Conservation (phyloP, 2,797 vertebrate genomes). For the Poeciliopsis turneri region DNA sequence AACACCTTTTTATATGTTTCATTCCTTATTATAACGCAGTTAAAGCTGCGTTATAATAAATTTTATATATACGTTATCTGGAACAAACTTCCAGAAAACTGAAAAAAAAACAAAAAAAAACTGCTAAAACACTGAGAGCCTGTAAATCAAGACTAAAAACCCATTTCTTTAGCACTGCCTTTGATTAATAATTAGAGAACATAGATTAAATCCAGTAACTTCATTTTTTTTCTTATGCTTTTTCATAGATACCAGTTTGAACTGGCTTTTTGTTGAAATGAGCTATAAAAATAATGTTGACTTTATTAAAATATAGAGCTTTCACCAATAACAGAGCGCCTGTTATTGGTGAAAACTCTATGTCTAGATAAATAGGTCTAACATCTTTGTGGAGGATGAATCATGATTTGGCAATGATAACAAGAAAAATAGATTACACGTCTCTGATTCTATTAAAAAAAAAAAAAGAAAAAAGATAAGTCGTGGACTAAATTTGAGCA, state of each 20-base stretch:
- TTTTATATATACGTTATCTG: background rate
- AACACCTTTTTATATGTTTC: background rate
- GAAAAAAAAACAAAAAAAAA: background rate
- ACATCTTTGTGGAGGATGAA: background rate
- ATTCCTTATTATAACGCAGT: background rate
- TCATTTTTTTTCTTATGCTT: background rate
- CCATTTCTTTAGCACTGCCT: background rate
- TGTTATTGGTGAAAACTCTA: background rate
- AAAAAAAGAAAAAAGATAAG: background rate
- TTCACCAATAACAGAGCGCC: no score
- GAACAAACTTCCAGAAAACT: background rate
- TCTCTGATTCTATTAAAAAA: background rate
- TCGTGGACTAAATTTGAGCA: background rate
- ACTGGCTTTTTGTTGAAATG: background rate
- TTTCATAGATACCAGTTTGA: background rate
- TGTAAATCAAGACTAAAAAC: background rate
- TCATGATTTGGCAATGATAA: constrained; percentile 1
- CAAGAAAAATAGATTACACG: background rate
- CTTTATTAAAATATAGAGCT: background rate
- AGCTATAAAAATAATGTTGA: background rate
- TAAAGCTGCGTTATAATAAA: no score
- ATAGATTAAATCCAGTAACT: background rate
- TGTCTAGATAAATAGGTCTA: background rate
- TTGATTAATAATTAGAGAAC: background rate
- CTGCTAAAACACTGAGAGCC: background rate